phyloP scores from a whole-genome alignment of 92 coral and sea anemone species.

The Phenganax subtilis region DNA sequence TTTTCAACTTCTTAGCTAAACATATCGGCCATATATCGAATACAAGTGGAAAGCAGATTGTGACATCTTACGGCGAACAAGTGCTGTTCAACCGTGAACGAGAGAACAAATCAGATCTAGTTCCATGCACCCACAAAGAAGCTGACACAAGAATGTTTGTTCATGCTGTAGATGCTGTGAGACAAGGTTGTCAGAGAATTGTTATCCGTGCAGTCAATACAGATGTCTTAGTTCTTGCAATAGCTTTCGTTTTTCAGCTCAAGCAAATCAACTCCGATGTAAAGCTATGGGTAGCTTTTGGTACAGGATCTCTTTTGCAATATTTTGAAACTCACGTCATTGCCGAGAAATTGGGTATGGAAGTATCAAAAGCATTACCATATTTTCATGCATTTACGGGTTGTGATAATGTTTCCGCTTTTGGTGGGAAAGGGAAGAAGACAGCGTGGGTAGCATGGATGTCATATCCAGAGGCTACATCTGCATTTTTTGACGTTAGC shows the following conservation, averaged over 20 bases:
- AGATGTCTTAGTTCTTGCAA: not conserved
- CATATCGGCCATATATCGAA: not conserved
- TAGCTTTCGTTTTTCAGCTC: not conserved
- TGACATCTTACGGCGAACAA: not conserved
- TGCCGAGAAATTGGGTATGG: conserved; percentile 40
- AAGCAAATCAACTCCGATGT: conserved; percentile 21
- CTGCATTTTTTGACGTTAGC: conserved; percentile 36
- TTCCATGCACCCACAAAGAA: not conserved
- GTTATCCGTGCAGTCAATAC: not conserved
- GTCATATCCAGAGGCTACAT: conserved; percentile 44
- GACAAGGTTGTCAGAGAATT: not conserved
- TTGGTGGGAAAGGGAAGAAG: conserved; percentile 26
- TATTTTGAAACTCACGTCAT: conserved; percentile 48
- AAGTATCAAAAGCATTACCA: conserved; percentile 45
- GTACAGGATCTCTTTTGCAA: conserved; percentile 25
- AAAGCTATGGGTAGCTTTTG: conserved; percentile 46
- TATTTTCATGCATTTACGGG: conserved; percentile 61
- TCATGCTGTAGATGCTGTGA: conserved; percentile 3
- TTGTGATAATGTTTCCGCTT: conserved; percentile 58
- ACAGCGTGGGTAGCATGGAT: conserved; percentile 32
- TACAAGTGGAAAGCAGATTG: not conserved
- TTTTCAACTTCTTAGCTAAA: not conserved
- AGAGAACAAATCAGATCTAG: conserved; percentile 1
- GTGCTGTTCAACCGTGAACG: not conserved
- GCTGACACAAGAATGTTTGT: conserved; percentile 8